Evolutionary conservation across 2,113 vertebrate genomes (phyloP).

Genomic region (Corythornis madagascariensis): DNA sequence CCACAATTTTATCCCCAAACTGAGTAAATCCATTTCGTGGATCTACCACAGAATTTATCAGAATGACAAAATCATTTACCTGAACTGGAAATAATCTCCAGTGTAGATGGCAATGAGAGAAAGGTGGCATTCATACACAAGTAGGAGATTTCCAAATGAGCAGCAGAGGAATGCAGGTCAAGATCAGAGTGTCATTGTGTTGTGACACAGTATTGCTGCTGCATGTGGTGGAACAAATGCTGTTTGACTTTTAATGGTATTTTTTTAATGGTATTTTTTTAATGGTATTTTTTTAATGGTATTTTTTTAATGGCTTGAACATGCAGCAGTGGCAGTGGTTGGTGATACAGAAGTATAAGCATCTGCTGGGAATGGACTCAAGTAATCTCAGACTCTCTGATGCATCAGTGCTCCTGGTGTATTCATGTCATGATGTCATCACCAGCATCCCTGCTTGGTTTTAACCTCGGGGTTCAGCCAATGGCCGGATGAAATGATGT

Average conservation of each 20-base stretch:
- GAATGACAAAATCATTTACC: background rate
- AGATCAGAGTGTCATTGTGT: background rate
- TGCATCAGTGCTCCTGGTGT: background rate
- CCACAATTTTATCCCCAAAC: background rate
- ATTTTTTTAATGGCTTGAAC: background rate
- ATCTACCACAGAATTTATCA: background rate
- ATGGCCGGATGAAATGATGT: background rate
- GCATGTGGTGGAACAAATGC: background rate
- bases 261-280: rapidly evolving
- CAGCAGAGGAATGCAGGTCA: slow-evolving; percentile 4
- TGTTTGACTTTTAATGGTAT: rapidly evolving
- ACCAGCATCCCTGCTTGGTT: background rate
- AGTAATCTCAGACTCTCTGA: background rate
- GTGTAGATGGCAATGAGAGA: background rate
- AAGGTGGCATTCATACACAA: background rate
- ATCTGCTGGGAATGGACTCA: background rate
- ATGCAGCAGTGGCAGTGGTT: background rate
- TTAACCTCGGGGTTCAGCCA: background rate
- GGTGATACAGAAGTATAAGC: background rate
- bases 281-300: rapidly evolving
- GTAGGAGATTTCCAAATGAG: background rate
- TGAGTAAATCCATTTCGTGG: background rate
- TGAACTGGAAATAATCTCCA: background rate
- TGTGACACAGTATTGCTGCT: background rate
- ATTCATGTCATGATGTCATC: background rate